These are phyloP conservation scores for Eumeta japonica DNA, from an alignment of 1,140 invertebrate species.

Conservation along the genomic window DNA sequence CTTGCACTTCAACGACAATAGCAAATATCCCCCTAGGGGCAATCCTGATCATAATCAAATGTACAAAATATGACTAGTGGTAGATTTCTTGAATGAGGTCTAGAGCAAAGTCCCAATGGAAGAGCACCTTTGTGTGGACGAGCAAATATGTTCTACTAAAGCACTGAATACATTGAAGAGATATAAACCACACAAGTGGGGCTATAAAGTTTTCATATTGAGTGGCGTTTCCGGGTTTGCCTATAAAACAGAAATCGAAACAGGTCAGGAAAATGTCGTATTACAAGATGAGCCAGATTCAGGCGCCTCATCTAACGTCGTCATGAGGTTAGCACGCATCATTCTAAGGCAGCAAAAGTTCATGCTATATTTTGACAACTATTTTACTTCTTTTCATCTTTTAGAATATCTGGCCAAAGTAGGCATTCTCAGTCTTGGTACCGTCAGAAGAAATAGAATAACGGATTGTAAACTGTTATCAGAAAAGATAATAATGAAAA, in stretches of 20 bases:
- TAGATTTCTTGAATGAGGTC: constrained; percentile 9
- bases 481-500: constrained; percentile 12
- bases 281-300: constrained; percentile 14
- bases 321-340: constrained; percentile 7
- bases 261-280: constrained; percentile 16
- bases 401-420: constrained; percentile 20
- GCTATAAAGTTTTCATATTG: constrained; percentile 31
- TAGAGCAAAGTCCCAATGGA: constrained; percentile 13
- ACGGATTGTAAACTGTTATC: constrained; percentile 11
- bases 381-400: constrained; percentile 22
- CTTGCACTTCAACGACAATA: constrained; percentile 30
- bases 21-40: constrained; percentile 29
- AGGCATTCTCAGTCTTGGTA: constrained; percentile 20
- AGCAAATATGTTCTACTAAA: constrained; percentile 26
- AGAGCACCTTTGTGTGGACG: constrained; percentile 18
- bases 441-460: constrained; percentile 15
- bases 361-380: constrained; percentile 31
- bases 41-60: constrained; percentile 22
- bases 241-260: constrained; percentile 35
- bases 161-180: constrained; percentile 15
- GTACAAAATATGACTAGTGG: constrained; percentile 19
- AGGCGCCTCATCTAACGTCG: constrained; percentile 17
- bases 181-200: constrained; percentile 25
- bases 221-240: constrained; percentile 32
- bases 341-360: constrained; percentile 21